A percentile compares a stretch with the other conserved stretches of the same genome.
Evolutionary conservation across 2,797 vertebrate species (phyloP).

Genomic region (Prionace glauca): DNA sequence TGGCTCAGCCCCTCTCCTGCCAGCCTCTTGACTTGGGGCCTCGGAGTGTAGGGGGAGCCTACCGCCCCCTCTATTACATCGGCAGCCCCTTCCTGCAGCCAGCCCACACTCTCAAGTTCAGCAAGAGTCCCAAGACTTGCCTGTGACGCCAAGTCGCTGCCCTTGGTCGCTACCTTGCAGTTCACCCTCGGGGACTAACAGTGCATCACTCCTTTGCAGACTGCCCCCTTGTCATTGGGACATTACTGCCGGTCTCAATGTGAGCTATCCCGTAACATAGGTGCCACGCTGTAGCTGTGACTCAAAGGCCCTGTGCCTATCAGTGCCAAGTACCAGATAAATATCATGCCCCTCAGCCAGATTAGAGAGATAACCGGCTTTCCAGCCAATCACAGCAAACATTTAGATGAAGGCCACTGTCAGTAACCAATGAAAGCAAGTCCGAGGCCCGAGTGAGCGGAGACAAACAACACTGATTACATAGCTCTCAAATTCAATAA

Average conservation of each 20-base stretch:
- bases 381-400: conserved; percentile 2
- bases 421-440: background rate
- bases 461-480: background rate
- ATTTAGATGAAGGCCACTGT: background rate
- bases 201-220: background rate
- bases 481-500: background rate
- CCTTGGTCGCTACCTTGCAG: no score
- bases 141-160: background rate
- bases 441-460: background rate
- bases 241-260: background rate
- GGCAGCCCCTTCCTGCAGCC: background rate
- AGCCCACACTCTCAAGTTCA: background rate
- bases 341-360: background rate
- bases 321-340: background rate
- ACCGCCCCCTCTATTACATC: no score
- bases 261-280: background rate
- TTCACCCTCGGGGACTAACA: background rate
- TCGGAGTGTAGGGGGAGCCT: no score
- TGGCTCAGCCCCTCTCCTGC: background rate
- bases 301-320: background rate
- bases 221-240: background rate
- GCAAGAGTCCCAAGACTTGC: background rate
- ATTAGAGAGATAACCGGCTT: background rate
- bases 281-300: background rate
- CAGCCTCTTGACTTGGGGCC: background rate